Evolutionary conservation across 2,888 invertebrate genomes (phyloP).

Genomic region (Strigamia transsilvanica): DNA sequence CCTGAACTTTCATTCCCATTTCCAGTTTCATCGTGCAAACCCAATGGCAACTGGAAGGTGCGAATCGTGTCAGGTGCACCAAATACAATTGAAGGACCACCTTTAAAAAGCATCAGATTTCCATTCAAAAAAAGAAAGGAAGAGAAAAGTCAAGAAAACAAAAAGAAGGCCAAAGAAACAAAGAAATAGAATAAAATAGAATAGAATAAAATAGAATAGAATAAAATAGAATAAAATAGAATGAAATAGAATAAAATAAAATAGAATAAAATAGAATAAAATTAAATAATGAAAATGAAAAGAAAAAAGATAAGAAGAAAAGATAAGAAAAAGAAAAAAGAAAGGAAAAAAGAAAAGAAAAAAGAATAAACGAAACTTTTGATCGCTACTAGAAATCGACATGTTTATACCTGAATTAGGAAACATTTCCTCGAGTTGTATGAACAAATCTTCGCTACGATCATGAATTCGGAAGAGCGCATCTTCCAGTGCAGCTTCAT

Average conservation of each 20-base stretch:
- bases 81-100: slow-evolving; percentile 56
- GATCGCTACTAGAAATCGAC: neutral
- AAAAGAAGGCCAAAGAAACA: neutral
- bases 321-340: neutral
- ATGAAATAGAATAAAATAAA: neutral
- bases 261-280: neutral
- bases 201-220: neutral
- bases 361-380: neutral
- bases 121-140: neutral
- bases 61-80: slow-evolving; percentile 55
- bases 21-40: slow-evolving; percentile 55
- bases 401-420: slow-evolving; percentile 56
- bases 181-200: neutral
- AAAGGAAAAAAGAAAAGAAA: neutral
- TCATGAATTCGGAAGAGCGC: slow-evolving; percentile 58
- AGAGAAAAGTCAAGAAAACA: neutral
- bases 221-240: neutral
- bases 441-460: slow-evolving; percentile 58
- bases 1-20: slow-evolving; percentile 56
- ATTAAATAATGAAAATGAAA: neutral
- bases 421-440: slow-evolving; percentile 59
- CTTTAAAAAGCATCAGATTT: slow-evolving; percentile 52
- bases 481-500: slow-evolving; percentile 57
- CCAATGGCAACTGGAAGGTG: slow-evolving; percentile 56
- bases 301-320: neutral